Evolutionary conservation across 2,888 invertebrate species (phyloP).

Genomic region (Sepiola atlantica): DNA sequence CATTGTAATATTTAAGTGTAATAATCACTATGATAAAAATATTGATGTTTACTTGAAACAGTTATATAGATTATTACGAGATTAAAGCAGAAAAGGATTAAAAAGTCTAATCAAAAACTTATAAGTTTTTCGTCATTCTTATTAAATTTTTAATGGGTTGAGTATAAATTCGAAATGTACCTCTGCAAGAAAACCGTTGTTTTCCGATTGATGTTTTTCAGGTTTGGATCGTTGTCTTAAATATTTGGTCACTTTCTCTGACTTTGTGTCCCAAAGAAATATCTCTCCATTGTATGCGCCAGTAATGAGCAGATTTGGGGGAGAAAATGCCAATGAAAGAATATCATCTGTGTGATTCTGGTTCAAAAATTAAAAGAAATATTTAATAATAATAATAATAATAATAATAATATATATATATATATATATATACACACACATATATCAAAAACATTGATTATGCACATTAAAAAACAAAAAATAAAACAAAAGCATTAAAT

Average conservation of each 20-base stretch:
- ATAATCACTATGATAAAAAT: no score
- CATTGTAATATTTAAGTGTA: no score
- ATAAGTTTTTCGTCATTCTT: no score
- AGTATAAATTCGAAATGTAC: background rate
- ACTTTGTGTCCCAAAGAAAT: conserved; percentile 74
- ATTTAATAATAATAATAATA: background rate
- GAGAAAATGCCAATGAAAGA: conserved; percentile 67
- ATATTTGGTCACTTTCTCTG: conserved; percentile 70
- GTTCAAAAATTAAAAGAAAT: background rate
- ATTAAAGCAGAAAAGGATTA: no score
- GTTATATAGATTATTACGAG: no score
- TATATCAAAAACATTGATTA: no score
- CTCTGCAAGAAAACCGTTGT: background rate
- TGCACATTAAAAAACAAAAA: no score
- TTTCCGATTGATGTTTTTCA: background rate
- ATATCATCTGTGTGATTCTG: conserved; percentile 74
- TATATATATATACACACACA: no score
- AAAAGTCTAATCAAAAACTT: no score
- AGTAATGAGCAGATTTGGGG: conserved; percentile 71
- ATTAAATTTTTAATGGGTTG: background rate
- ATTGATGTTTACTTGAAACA: no score
- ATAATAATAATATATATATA: no score
- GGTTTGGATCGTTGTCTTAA: conserved; percentile 65
- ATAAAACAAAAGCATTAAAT: no score
- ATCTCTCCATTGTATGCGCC: conserved; percentile 75